phyloP scores from a whole-genome alignment of 2,888 invertebrate genomes.

The Machimus rusticus region DNA sequence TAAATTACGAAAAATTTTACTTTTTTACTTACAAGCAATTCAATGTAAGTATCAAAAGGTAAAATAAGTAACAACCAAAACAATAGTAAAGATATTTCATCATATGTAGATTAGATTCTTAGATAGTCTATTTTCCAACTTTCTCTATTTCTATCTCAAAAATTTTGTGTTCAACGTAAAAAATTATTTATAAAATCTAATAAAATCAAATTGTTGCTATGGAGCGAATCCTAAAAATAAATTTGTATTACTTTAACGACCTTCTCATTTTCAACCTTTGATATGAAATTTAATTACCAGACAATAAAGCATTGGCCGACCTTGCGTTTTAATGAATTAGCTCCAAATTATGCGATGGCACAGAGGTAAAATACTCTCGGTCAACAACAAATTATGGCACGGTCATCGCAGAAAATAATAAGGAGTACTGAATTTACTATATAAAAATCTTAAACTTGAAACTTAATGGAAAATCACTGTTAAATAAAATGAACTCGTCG shows the following conservation, averaged over 20 bases:
- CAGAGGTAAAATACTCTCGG: neutral
- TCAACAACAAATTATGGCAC: neutral
- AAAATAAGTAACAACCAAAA: too few species aligned
- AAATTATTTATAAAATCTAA: too few species aligned
- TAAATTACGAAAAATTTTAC: too few species aligned
- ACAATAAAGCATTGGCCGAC: neutral
- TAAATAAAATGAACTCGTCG: neutral
- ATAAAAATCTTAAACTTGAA: neutral
- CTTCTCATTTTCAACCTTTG: neutral
- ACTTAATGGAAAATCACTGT: neutral
- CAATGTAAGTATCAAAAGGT: too few species aligned
- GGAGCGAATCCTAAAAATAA: neutral
- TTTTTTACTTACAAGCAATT: too few species aligned
- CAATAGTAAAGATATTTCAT: too few species aligned
- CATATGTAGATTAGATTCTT: too few species aligned
- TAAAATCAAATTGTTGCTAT: neutral
- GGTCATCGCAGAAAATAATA: neutral
- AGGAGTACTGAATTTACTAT: neutral
- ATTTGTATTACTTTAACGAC: neutral
- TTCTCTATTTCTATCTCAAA: too few species aligned
- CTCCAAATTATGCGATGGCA: neutral
- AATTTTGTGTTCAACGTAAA: too few species aligned
- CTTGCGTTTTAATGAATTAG: neutral
- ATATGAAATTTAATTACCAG: neutral
- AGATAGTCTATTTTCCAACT: too few species aligned